These are phyloP conservation scores for Cydia fagiglandana DNA, from an alignment of 1,140 invertebrate species.

Conservation along the genomic window DNA sequence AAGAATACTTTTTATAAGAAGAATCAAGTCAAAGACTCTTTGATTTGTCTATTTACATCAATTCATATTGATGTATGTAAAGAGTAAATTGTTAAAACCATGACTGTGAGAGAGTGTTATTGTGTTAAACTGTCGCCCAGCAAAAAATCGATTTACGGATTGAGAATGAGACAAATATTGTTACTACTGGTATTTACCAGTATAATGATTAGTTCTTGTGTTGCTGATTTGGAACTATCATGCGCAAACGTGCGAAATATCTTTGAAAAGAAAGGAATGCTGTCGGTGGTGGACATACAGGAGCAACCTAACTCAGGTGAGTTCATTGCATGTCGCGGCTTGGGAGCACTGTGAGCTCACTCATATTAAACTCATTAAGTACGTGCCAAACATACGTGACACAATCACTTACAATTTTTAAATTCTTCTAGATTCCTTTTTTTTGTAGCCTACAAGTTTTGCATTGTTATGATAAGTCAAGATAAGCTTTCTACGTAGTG, in stretches of 20 bases:
- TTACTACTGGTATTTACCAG: constrained; percentile 66
- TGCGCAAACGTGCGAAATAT: constrained; percentile 70
- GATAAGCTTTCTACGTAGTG: constrained; percentile 9
- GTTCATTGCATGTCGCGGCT: constrained; percentile 33
- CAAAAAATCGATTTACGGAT: constrained; percentile 78
- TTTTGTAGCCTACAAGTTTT: neutral
- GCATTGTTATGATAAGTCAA: neutral
- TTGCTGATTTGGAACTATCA: constrained; percentile 59
- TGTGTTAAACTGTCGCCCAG: constrained; percentile 74
- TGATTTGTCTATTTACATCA: neutral
- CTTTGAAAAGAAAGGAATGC: constrained; percentile 72
- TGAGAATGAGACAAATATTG: constrained; percentile 70
- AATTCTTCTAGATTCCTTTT: neutral
- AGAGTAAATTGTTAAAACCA: constrained; percentile 45
- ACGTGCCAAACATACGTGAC: neutral
- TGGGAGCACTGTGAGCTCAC: neutral
- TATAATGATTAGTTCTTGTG: constrained; percentile 55
- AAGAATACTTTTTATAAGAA: constrained; percentile 2
- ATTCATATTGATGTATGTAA: constrained; percentile 30
- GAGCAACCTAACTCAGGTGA: constrained; percentile 73
- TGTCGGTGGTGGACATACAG: constrained; percentile 63
- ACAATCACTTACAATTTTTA: neutral
- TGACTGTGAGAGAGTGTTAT: constrained; percentile 76
- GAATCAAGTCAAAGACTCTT: neutral
- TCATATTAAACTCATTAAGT: neutral